Base-by-base conservation (phyloP, 2,113 vertebrate genomes). In the Osmerus eperlanus region DNA sequence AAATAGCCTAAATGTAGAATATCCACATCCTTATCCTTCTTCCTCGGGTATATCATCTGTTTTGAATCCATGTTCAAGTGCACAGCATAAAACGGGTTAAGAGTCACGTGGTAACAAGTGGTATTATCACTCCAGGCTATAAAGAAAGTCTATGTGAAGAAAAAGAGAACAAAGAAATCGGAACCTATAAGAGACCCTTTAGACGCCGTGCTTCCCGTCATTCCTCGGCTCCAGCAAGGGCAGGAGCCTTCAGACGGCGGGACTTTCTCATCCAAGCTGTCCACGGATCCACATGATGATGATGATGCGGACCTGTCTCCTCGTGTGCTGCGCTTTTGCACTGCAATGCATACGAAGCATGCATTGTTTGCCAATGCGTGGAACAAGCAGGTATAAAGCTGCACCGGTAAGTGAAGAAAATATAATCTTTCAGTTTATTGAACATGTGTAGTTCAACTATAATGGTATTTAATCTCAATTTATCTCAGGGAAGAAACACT, bases 381-480 rank as follows among this genome's bases (percentile, higher is more conserved):
- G 80, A 23, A 41, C 71, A 80, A 60, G 75, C 81, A 81, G 89
- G 7, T 90, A 87, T 84, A 92, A 88, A 66, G 80, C 84, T 36
- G 68, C 83, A 92, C 93, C 94, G 89, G 93, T 94, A 88, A 94
- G 93, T 92, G 3, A 41, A 70, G 41, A 5, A 76, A 14, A 11
- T 54, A 11, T 21, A 6, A n/a, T 21, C 18, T 59, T 59, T 59
- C 56, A 21, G 56, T 59, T 59, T 7, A 21, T 21, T 21, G 5
- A n/a, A 59, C 56, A 19, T 21, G n/a, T 21, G 18, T 19, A 5
- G 11, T 11, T 59, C 41, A 47, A 47, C 41, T 11, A 12, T 47
- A 7, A 36, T 36, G 2, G 41, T 47, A 47, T 11, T 11, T 47
- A 8, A 47, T 47, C 9, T 47, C 41, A 9, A 7, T 47, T 47